Conservation (phyloP, 2,113 vertebrate species). For the Parus major region DNA sequence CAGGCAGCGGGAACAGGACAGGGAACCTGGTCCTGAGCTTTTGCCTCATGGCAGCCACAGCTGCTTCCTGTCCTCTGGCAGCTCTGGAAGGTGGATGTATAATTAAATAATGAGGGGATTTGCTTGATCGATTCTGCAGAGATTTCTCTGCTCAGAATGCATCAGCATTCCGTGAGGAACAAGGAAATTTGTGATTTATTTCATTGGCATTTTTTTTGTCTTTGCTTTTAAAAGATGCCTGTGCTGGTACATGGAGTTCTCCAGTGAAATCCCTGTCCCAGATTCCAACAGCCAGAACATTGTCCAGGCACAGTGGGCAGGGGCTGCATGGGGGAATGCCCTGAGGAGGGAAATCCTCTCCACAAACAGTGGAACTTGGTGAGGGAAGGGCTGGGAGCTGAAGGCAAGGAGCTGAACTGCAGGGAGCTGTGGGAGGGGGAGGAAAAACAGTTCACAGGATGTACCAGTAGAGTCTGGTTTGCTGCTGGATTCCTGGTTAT, state of each 20-base stretch:
- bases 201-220: slow-evolving; percentile 4
- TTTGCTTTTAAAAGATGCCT: slow-evolving; percentile 35
- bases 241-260: not conserved
- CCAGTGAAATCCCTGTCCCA: slow-evolving; percentile 36
- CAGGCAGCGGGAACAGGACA: rapidly evolving
- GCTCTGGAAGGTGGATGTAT: not conserved
- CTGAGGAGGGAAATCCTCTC: not conserved
- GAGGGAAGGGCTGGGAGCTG: not conserved
- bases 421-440: not conserved
- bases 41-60: not conserved
- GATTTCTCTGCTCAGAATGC: slow-evolving; percentile 7
- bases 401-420: not conserved
- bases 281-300: slow-evolving; percentile 11
- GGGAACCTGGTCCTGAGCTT: not conserved
- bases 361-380: not conserved
- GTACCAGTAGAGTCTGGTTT: not conserved
- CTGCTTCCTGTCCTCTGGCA: not conserved
- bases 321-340: not conserved
- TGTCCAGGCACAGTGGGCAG: not conserved
- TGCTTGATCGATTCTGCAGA: not conserved
- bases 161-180: not conserved
- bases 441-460: not conserved
- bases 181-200: slow-evolving; percentile 19
- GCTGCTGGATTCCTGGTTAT: not conserved
- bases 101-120: not conserved